Base-by-base conservation (phyloP, 2,113 vertebrate species). In the Spea multiplicata region DNA sequence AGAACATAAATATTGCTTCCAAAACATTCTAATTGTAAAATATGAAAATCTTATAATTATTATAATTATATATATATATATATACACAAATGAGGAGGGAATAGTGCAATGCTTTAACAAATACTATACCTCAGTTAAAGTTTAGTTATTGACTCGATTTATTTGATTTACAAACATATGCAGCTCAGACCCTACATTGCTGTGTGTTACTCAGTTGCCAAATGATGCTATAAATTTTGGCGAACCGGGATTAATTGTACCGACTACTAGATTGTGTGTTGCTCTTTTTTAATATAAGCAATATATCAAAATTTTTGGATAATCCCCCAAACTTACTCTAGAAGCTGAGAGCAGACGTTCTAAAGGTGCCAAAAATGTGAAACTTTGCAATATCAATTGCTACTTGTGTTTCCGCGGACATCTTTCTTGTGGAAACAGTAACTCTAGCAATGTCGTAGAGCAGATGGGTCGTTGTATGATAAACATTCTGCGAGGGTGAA, bases 391-490 rank as follows among this genome's bases (percentile, higher is more conserved):
- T 69, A 49, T 68, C 9, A 10, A 52, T 52, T 52, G 50, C 50
- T 44, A 66, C 13, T n/a, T 64, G 61, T n/a, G 16, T 67, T 67
- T 67, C 64, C 44, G 6, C 44, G 14, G 52, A 70, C 8, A 44
- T 17, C n/a, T 47, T 6, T 67, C 14, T 5, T 0, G 1, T 6
- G 12, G n/a, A 76, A 57, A 76, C 66, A 64, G 14, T 49, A 64
- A 70, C n/a, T 12, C 6, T 50, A 13, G 16, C 71, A 45, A 12
- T 45, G 71, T 6, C 53, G 47, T 13, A 59, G 12, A 61, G n/a
- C 66, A 76, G 65, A 76, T 70, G 75, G 75, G 30, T 9, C 12
- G 3, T 9, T 61, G 52, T 59, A 30, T n/a, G 66, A 6, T 66
- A 76, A 44, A 69, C 53, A 61, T 30, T 13, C 53, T 8, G 8